Percentiles rank a stretch among this genome's conserved stretches.
Evolutionary conservation across 2,888 invertebrate species (phyloP).

Genomic region (Molorchus minor): DNA sequence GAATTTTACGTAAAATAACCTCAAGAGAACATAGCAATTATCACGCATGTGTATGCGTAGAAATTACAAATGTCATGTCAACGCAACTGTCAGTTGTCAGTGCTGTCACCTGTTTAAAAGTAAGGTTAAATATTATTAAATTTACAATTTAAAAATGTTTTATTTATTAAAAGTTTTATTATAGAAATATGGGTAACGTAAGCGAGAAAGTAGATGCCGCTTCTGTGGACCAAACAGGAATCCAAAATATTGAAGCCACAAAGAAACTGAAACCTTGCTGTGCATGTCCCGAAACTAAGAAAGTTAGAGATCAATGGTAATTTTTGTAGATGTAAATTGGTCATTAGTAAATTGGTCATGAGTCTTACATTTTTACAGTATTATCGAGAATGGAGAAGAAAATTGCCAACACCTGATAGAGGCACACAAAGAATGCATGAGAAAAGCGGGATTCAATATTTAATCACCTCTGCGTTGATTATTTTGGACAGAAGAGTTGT

Average conservation of each 20-base stretch:
- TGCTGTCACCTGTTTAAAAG: no score
- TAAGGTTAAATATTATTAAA: no score
- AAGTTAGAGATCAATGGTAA: conserved; percentile 90
- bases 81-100: no score
- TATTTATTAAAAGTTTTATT: no score
- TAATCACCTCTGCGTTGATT: conserved; percentile 61
- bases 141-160: no score
- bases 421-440: conserved; percentile 97
- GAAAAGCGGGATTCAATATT: conserved; percentile 94
- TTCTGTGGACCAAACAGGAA: no score
- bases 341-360: conserved; percentile 17
- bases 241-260: conserved; percentile 58
- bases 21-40: neutral
- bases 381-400: conserved; percentile 90
- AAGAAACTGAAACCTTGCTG: conserved; percentile 94
- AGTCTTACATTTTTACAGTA: conserved; percentile 71
- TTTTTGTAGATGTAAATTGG: conserved; percentile 2
- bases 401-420: conserved; percentile 90
- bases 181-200: conserved; percentile 66
- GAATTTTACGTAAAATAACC: conserved; percentile 6
- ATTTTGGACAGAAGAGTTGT: neutral
- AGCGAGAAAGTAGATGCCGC: conserved; percentile 65
- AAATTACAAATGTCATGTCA: neutral
- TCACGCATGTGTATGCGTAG: neutral
- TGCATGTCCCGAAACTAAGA: conserved; percentile 96